Evolutionary conservation across 2,797 vertebrate genomes (phyloP).

Genomic region (Alca torda): DNA sequence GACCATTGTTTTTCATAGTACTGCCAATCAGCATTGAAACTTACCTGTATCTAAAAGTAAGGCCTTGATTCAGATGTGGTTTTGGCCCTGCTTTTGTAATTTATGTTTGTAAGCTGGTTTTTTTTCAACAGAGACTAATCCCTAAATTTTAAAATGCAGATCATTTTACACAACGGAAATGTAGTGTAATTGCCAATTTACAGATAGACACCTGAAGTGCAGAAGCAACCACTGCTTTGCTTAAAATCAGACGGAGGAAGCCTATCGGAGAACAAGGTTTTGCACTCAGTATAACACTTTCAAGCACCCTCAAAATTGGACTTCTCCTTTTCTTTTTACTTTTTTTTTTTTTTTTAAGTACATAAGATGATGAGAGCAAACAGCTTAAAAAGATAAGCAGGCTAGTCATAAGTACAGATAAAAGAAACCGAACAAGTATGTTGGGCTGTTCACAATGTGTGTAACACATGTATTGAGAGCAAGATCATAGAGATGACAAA

Average conservation of each 20-base stretch:
- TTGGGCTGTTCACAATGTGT: neutral
- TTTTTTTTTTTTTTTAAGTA: neutral
- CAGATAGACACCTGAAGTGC: neutral
- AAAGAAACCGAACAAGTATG: neutral
- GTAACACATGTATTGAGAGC: neutral
- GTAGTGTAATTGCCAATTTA: neutral
- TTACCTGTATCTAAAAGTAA: neutral
- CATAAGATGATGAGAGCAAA: neutral
- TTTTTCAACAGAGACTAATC: neutral
- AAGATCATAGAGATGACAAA: neutral
- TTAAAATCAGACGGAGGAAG: neutral
- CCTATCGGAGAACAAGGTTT: neutral
- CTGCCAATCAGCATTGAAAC: neutral
- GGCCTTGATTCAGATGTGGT: neutral
- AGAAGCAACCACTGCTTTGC: neutral
- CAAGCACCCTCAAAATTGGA: neutral
- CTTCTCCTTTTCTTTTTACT: accelerated
- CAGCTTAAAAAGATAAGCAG: neutral
- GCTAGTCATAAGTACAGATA: neutral
- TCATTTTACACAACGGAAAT: neutral
- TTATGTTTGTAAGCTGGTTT: neutral
- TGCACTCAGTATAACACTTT: neutral
- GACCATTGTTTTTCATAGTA: neutral
- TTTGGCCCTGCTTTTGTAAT: neutral
- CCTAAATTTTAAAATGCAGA: neutral